Percentiles rank a stretch among this genome's conserved stretches.
Evolutionary conservation across 2,888 invertebrate genomes (phyloP).

Genomic region (Himalopsyche japonica): DNA sequence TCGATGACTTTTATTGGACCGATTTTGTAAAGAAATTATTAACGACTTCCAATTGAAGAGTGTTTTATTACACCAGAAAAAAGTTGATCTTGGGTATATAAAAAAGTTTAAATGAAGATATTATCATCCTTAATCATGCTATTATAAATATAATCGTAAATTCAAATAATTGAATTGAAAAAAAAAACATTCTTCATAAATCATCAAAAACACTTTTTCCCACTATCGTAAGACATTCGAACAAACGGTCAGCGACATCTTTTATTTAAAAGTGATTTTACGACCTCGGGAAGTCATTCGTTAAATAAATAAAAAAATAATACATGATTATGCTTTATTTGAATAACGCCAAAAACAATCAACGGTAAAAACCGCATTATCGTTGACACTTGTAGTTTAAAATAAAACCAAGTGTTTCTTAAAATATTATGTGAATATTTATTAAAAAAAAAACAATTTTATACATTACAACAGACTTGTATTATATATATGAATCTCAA

Average conservation of each 20-base stretch:
- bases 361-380: background rate
- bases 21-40: too few species aligned
- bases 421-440: background rate
- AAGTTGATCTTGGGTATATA: too few species aligned
- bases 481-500: too few species aligned
- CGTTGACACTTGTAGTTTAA: background rate
- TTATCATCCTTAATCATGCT: too few species aligned
- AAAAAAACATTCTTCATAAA: background rate
- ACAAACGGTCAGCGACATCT: background rate
- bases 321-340: background rate
- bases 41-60: too few species aligned
- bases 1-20: too few species aligned
- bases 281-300: background rate
- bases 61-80: too few species aligned
- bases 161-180: too few species aligned
- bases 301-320: background rate
- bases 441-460: too few species aligned
- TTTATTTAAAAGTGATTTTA: background rate
- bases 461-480: too few species aligned
- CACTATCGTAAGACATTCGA: background rate
- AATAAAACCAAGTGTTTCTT: background rate
- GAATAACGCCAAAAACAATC: background rate
- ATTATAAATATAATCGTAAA: too few species aligned
- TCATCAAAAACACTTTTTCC: background rate
- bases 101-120: too few species aligned